Evolutionary conservation across 1,140 invertebrate genomes (phyloP), one percentile per base, ranked within the genome.

Genomic region (Octopus bimaculoides): DNA sequence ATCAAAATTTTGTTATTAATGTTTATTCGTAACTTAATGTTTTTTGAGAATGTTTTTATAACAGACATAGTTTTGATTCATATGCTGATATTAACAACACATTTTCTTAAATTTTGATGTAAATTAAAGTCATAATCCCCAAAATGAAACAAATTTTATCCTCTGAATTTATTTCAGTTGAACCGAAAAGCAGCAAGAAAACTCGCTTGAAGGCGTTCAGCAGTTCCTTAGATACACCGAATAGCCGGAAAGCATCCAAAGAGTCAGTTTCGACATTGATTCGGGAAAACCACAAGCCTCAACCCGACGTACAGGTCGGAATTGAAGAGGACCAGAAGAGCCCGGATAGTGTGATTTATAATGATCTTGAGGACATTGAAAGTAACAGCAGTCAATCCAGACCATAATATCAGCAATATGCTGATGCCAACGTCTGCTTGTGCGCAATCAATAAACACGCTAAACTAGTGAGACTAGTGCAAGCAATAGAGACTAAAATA

Each of bases 181-280:
- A 71, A 71, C 66, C 66, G 14, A 71, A 20, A 71, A 71, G 66
- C 66, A 71, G 17, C 66, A 71, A 71, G 14, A 71, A 71, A 20
- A 71, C 66, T 71, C 66, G 66, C 66, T 71, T 71, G 66, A 71
- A 71, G 66, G 66, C 66, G 26, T 71, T 71, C 26, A 71, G 66
- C 66, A 71, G 66, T 71, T 71, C 66, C 66, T 71, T 71, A 71
- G 66, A 71, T 17, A 71, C 66, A 20, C 66, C 66, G 26, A 71
- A 71, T 71, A 71, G 66, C 66, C 17, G 66, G 66, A 71, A 71
- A 20, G 66, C 66, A 14, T 71, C 66, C 17, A 71, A 71, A 71
- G 66, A 71, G 66, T 71, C 66, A 5, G 66, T 71, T 20, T 14
- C 66, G 9, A 71, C 66, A 71, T 20, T 71, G 17, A 71, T 71